Base-by-base conservation (phyloP, 2,888 invertebrate species). In the Aporophyla nigra region DNA sequence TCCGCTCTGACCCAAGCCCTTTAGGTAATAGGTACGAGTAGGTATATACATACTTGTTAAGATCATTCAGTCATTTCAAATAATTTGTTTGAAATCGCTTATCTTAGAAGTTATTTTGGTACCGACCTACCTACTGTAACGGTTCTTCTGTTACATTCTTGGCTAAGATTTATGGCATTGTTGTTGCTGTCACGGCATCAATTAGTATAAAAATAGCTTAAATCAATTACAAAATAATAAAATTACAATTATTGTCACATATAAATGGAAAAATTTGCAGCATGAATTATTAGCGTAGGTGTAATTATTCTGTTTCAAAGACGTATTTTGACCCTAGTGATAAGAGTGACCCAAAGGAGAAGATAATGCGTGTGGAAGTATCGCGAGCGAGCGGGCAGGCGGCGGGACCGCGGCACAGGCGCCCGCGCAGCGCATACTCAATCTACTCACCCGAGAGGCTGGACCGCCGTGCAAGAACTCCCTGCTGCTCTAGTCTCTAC, bases 271-370 rank as follows among this genome's bases (percentile, higher is more conserved):
- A 87, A 87, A 86, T 85, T 85, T 85, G 86, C 83, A 68, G 63
- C 79, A 78, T 82, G 40, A 81, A 82, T 77, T 84, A 82, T 83
- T 82, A 77, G 82, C 78, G 76, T 89, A 85, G 82, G 82, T 82
- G 85, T 85, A 80, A 82, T 91, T 91, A 89, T 89, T 92, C 90
- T 91, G 90, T 91, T 90, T 86, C 78, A 88, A 91, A 93, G 93
- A 91, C 92, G 92, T 93, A 93, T 92, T 90, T 89, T 93, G 94
- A 93, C 95, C 94, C 89, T 81, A 71, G 68, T 77, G 95, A 95
- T 95, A 95, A 94, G 91, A 78, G 75, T 94, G 95, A 96, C 95
- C 96, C 90, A 86, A 85, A 84, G 88, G 84, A 74, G 58, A 84
- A 87, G 93, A 95, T 95, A 95, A 93, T 90, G 90, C 78, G 81